A percentile compares a stretch with the other conserved stretches of the same genome.
phyloP scores from a whole-genome alignment of 2,113 vertebrate genomes.

The Piliocolobus tephrosceles region DNA sequence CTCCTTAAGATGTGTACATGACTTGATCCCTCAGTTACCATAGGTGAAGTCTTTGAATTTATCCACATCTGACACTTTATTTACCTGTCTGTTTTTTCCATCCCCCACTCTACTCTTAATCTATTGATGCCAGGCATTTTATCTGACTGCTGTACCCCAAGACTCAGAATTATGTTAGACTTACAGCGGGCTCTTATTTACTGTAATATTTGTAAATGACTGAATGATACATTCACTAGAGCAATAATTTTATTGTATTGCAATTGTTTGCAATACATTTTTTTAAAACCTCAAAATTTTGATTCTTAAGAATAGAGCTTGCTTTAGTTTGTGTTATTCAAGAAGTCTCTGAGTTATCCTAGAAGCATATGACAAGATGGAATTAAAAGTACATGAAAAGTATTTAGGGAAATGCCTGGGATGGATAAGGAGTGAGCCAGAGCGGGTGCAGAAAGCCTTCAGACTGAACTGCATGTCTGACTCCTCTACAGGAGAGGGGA shows the following conservation, averaged over 20 bases:
- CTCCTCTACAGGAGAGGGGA: neutral
- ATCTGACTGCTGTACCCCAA: neutral
- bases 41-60: neutral
- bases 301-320: neutral
- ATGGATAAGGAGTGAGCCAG: neutral
- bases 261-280: neutral
- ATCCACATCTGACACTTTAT: neutral
- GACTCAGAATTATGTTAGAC: neutral
- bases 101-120: neutral
- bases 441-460: neutral
- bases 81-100: neutral
- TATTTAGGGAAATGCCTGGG: neutral
- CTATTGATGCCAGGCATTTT: neutral
- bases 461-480: neutral
- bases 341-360: neutral
- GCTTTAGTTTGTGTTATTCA: neutral
- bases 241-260: neutral
- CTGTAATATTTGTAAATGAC: neutral
- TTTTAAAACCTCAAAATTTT: neutral
- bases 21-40: neutral
- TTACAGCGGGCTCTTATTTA: neutral
- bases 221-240: neutral
- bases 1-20: neutral
- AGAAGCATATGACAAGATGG: neutral
- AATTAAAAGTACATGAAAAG: neutral